Evolutionary conservation across 2,113 vertebrate species (phyloP).

Genomic region (Paradoxurus hermaphroditus): DNA sequence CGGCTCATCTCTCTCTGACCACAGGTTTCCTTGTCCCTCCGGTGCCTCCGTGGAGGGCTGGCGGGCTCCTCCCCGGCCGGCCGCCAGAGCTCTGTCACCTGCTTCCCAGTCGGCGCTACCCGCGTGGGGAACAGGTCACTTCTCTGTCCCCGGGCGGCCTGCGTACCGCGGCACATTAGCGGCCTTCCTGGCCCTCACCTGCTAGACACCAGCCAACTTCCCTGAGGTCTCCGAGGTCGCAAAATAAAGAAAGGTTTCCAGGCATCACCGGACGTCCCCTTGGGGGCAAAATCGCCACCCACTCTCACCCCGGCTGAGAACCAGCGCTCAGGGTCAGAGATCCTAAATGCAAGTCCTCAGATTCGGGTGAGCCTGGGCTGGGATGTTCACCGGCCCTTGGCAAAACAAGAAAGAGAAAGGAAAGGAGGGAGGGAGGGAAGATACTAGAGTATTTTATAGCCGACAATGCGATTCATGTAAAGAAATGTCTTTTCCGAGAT

Average conservation of each 20-base stretch:
- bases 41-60: fast-evolving
- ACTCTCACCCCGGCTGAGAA: fast-evolving
- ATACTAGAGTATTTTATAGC: neutral
- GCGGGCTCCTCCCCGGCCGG: fast-evolving
- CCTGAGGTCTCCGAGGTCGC: neutral
- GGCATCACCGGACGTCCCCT: too few species aligned
- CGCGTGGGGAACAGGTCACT: fast-evolving
- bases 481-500: neutral
- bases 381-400: too few species aligned
- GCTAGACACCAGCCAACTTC: too few species aligned
- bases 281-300: neutral
- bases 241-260: neutral
- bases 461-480: neutral
- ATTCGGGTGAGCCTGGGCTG: neutral
- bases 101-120: fast-evolving
- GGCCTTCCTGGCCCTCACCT: too few species aligned
- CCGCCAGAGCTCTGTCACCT: neutral
- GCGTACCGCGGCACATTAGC: fast-evolving
- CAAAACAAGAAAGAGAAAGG: neutral
- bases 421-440: too few species aligned
- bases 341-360: neutral
- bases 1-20: neutral
- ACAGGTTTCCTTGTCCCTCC: neutral
- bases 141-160: fast-evolving
- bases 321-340: fast-evolving